Percentiles rank a stretch among this genome's conserved stretches.
These are phyloP conservation scores for Oryzias melastigma DNA, from an alignment of 2,113 vertebrate species.

Conservation along the genomic window DNA sequence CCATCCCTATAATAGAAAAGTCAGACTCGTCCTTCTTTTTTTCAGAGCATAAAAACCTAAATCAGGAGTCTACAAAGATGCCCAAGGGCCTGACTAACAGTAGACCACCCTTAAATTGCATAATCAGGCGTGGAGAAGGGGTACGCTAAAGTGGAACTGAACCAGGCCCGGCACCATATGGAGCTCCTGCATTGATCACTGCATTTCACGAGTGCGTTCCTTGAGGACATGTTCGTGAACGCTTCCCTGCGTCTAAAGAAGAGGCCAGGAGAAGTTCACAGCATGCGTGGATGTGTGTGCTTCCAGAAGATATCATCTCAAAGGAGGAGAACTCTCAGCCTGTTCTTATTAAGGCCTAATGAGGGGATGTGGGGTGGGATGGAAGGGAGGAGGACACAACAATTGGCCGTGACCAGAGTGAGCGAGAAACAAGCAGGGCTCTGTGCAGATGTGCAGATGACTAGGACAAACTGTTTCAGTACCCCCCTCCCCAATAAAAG, in stretches of 20 bases:
- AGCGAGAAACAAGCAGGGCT: constrained; percentile 51
- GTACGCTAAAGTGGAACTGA: not conserved
- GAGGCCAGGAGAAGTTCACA: constrained; percentile 12
- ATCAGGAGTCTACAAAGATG: not conserved
- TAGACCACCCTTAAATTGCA: not conserved
- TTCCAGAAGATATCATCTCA: constrained; percentile 30
- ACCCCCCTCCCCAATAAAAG: not conserved
- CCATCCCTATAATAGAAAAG: no score
- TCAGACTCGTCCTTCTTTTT: not conserved
- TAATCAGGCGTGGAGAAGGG: not conserved
- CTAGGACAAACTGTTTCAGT: constrained; percentile 38
- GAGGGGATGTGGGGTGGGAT: constrained; percentile 13
- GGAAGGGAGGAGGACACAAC: constrained; percentile 22
- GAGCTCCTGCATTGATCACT: not conserved
- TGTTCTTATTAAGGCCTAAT: constrained; percentile 57
- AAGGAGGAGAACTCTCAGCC: constrained; percentile 45
- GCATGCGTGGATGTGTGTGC: constrained; percentile 11
- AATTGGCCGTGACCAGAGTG: constrained; percentile 48
- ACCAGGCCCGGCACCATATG: not conserved
- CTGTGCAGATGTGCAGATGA: constrained; percentile 60
- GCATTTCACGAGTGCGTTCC: not conserved
- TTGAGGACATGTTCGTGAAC: constrained; percentile 7
- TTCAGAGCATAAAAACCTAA: not conserved
- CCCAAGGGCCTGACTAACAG: not conserved
- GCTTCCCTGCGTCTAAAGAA: constrained; percentile 1